These are phyloP conservation scores for Acleris laterana DNA, from an alignment of 2,888 invertebrate species.

Conservation along the genomic window DNA sequence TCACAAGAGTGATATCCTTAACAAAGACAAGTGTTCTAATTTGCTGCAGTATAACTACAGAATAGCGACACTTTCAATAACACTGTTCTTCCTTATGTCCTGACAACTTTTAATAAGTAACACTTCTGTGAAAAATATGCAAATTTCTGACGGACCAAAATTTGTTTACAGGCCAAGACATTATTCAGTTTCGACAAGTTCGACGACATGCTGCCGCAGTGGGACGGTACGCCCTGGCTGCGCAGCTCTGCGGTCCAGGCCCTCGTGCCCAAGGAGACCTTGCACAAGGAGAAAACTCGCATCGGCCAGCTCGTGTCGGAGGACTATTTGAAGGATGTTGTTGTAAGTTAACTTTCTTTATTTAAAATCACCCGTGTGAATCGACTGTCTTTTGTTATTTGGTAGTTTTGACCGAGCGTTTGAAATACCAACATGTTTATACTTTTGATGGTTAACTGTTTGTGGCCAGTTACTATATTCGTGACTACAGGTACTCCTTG, in stretches of 20 bases:
- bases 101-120: no score
- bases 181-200: slow-evolving; percentile 61
- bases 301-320: slow-evolving; percentile 54
- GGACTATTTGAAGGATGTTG: slow-evolving; percentile 58
- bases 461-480: no score
- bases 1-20: no score
- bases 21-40: no score
- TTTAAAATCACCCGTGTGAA: not conserved
- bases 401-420: no score
- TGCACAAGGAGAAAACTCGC: slow-evolving; percentile 63
- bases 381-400: not conserved
- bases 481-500: not conserved
- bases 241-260: slow-evolving; percentile 58
- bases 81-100: no score
- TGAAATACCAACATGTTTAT: no score
- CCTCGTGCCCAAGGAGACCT: slow-evolving; percentile 61
- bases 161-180: slow-evolving; percentile 68
- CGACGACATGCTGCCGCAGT: slow-evolving; percentile 54
- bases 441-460: no score
- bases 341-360: slow-evolving; percentile 57
- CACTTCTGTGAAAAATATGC: not conserved
- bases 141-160: slow-evolving; percentile 12
- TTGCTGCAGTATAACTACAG: not conserved
- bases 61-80: slow-evolving; percentile 6
- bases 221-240: slow-evolving; percentile 65